Evolutionary conservation across 2,113 vertebrate species (phyloP).

Genomic region (Xiphophorus hellerii): DNA sequence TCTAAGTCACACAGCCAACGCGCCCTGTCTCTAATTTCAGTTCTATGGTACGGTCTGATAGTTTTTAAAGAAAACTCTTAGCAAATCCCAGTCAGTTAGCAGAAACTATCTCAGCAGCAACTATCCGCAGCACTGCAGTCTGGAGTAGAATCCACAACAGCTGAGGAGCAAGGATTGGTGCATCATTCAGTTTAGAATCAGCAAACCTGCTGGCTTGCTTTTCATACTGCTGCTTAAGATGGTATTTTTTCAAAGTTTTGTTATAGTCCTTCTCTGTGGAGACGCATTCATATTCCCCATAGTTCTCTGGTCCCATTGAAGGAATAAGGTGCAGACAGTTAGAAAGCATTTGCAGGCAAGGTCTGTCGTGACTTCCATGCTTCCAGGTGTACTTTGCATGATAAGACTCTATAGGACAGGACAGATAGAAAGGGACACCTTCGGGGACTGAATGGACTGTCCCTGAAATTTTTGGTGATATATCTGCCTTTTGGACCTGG

Average conservation of each 20-base stretch:
- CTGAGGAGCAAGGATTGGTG: slow-evolving; percentile 3
- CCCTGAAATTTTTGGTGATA: neutral
- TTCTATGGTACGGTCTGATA: neutral
- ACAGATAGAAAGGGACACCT: slow-evolving; percentile 75
- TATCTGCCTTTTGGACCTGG: slow-evolving; percentile 47
- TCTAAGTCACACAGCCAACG: neutral
- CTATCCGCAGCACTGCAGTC: neutral
- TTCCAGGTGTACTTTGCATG: slow-evolving; percentile 80
- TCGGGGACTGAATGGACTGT: slow-evolving; percentile 49
- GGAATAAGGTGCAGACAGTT: slow-evolving; percentile 78
- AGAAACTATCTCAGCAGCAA: slow-evolving; percentile 16
- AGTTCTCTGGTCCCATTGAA: slow-evolving; percentile 49
- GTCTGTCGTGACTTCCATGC: slow-evolving; percentile 28
- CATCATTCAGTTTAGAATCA: neutral
- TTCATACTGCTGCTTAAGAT: slow-evolving; percentile 16
- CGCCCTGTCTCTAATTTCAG: neutral
- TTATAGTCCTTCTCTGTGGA: slow-evolving; percentile 72
- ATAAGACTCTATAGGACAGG: slow-evolving; percentile 80
- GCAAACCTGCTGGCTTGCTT: neutral
- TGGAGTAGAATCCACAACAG: slow-evolving; percentile 18
- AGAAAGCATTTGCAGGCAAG: slow-evolving; percentile 70
- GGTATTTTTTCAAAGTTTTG: slow-evolving; percentile 63
- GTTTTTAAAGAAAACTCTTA: too few relatives aligned
- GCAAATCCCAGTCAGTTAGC: neutral
- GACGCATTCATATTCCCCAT: slow-evolving; percentile 71